Percentiles rank a stretch among this genome's conserved stretches.
These are phyloP conservation scores for Emydocephalus ijimae DNA, from an alignment of 2,113 vertebrate species.

Conservation along the genomic window DNA sequence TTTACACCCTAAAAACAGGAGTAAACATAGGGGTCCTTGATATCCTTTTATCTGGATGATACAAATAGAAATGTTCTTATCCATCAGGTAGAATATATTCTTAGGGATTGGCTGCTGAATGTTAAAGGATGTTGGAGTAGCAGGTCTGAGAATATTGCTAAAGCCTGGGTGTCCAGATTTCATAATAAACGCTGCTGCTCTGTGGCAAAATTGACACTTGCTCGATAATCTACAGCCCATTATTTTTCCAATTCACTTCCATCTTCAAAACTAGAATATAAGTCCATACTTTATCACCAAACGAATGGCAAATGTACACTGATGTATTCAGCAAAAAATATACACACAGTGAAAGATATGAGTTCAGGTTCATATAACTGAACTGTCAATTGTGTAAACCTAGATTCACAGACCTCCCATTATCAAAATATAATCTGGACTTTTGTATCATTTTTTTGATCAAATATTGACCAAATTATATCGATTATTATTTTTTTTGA, in stretches of 20 bases:
- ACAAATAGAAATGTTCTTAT: background rate
- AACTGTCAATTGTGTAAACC: background rate
- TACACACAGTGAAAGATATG: background rate
- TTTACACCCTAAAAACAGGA: too few relatives aligned
- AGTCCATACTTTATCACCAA: background rate
- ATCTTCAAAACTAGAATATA: too few relatives aligned
- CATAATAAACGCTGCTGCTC: too few relatives aligned
- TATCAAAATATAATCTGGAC: background rate
- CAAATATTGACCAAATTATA: slow-evolving; percentile 2
- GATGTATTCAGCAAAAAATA: background rate
- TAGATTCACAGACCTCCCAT: background rate
- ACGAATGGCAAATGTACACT: background rate
- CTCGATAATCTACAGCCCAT: too few relatives aligned
- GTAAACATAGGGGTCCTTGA: background rate
- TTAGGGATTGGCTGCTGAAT: background rate
- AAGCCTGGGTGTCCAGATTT: too few relatives aligned
- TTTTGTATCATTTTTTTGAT: background rate
- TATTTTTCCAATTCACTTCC: too few relatives aligned
- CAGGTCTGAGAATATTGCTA: background rate
- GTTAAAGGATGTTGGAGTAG: background rate
- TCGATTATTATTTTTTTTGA: slow-evolving; percentile 13
- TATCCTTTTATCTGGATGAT: background rate
- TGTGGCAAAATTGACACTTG: too few relatives aligned
- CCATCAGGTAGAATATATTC: background rate
- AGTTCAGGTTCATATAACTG: background rate